Evolutionary conservation across 2,888 invertebrate species (phyloP), one percentile per base, ranked within the genome.

Genomic region (Conchocele bisecta): DNA sequence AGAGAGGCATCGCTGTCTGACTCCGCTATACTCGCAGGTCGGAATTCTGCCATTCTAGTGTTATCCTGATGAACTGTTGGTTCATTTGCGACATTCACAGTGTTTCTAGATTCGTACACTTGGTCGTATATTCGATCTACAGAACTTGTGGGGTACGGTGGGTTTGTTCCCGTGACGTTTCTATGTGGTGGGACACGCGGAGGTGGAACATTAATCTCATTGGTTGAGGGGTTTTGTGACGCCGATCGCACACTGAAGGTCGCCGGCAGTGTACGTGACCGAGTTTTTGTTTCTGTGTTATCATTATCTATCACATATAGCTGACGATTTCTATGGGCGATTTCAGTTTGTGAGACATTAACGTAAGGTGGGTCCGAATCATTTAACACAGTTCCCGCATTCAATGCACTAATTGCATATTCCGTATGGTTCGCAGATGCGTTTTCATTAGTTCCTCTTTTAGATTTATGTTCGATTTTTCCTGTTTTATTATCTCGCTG

Each of bases 311-410:
- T 60, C 28, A 76, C 76, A 73, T 73, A 72, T 0, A 76, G 46
- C 51, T 76, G 61, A 6, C 63, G 29, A 63, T 67, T 69, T 3
- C 66, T 41, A 13, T 60, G 56, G 24, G 60, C 58, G 28, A 76
- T 57, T 42, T 76, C 76, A 63, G 50, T 69, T 39, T 65, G 69
- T 20, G 72, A 76, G 24, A 76, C 76, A 64, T 72, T 73, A 17
- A 76, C 66, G 64, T 73, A 72, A 5, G 65, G 59, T 5, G 56
- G 35, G 22, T 65, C 60, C 11, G 29, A 41, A 15, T n/a, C n/a
- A n/a, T n/a, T n/a, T n/a, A n/a, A n/a, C n/a, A n/a, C n/a, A n/a
- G n/a, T n/a, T n/a, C n/a, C n/a, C n/a, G n/a, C n/a, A n/a, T n/a
- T n/a, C n/a, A n/a, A n/a, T n/a, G n/a, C n/a, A n/a, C n/a, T n/a